phyloP scores from a whole-genome alignment of 2,888 invertebrate species.

The Eupithecia inturbata region DNA sequence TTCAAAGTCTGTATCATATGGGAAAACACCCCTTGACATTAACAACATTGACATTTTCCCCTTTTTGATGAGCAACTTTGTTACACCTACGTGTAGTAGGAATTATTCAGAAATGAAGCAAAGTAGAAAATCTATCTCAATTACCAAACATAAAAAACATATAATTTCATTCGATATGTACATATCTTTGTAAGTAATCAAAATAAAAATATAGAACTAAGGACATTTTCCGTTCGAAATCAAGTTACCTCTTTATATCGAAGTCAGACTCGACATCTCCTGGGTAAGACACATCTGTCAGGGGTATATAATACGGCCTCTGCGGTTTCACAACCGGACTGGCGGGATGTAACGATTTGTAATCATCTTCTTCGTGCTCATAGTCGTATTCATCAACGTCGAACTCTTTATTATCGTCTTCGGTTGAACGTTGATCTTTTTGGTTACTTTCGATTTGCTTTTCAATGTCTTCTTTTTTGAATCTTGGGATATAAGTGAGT shows the following conservation, averaged over 20 bases:
- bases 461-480: conserved; percentile 68
- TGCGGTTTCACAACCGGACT: conserved; percentile 54
- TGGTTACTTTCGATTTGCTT: conserved; percentile 54
- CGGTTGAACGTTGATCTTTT: conserved; percentile 30
- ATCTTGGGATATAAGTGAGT: conserved; percentile 48
- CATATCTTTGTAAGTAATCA: too few species aligned
- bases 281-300: conserved; percentile 73
- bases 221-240: too few species aligned
- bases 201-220: too few species aligned
- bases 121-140: too few species aligned
- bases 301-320: conserved; percentile 63
- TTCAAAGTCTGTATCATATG: too few species aligned
- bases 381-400: conserved; percentile 65
- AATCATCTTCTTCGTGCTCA: conserved; percentile 55
- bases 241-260: conserved; percentile 68
- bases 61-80: too few species aligned
- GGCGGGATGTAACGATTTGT: conserved; percentile 48
- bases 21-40: too few species aligned
- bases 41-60: too few species aligned
- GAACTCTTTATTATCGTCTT: conserved; percentile 60
- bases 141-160: too few species aligned
- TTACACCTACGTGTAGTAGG: too few species aligned
- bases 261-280: conserved; percentile 70
- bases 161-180: too few species aligned
- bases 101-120: too few species aligned